Percentiles rank a stretch among this genome's conserved stretches.
phyloP scores from a whole-genome alignment of 1,140 invertebrate species.

The Calliphora vicina region DNA sequence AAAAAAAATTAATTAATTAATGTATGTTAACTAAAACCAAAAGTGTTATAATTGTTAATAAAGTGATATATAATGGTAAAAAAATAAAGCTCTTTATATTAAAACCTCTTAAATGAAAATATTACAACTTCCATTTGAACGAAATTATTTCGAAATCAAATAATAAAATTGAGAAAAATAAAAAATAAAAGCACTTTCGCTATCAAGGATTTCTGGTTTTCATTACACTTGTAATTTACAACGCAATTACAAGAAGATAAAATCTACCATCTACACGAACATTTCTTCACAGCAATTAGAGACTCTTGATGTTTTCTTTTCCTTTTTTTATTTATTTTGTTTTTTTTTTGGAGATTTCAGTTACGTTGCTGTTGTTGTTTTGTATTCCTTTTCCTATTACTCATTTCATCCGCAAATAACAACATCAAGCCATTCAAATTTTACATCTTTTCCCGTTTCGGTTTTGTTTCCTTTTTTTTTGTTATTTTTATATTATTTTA shows the following conservation, averaged over 20 bases:
- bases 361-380: no score
- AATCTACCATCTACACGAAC: not conserved
- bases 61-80: no score
- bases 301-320: not conserved
- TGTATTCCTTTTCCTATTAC: not conserved
- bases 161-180: not conserved
- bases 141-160: not conserved
- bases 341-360: no score
- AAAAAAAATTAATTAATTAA: no score
- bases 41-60: no score
- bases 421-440: not conserved
- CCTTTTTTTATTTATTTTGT: not conserved
- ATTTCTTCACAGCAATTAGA: not conserved
- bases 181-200: slow-evolving; percentile 27
- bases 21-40: not conserved
- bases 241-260: not conserved
- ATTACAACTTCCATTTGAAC: not conserved
- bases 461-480: not conserved
- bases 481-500: not conserved
- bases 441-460: not conserved
- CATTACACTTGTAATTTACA: not conserved
- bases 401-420: not conserved
- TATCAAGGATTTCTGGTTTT: not conserved
- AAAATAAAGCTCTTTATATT: no score
- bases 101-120: not conserved